Conservation (phyloP, 2,888 invertebrate genomes). For the Drosophila algonquin region DNA sequence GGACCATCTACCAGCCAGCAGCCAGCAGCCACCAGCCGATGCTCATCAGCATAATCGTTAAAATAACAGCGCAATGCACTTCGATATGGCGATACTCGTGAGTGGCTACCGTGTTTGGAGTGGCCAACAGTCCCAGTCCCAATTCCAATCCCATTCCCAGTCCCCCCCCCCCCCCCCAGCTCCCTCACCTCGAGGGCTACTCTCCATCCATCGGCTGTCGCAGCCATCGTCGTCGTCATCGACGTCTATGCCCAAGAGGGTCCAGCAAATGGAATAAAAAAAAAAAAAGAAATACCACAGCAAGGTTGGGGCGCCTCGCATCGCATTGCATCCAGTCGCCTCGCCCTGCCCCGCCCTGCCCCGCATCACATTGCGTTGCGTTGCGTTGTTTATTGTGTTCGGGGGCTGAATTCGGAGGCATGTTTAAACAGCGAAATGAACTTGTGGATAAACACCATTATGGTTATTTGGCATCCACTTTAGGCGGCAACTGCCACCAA, state of each 20-base stretch:
- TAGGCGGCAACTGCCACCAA: slow-evolving; percentile 46
- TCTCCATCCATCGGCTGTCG: slow-evolving; percentile 20
- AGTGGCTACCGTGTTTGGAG: slow-evolving; percentile 69
- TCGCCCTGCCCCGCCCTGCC: slow-evolving; percentile 38
- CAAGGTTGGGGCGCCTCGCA: slow-evolving; percentile 65
- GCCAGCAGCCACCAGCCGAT: slow-evolving; percentile 18
- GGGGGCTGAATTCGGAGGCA: slow-evolving; percentile 77
- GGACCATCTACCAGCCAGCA: too few relatives aligned
- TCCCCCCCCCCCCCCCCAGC: not conserved
- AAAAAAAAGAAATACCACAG: slow-evolving; percentile 21
- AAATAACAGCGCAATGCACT: slow-evolving; percentile 79
- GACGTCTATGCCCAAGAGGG: slow-evolving; percentile 56
- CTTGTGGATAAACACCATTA: slow-evolving; percentile 80
- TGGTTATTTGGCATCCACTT: slow-evolving; percentile 80
- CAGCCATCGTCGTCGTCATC: slow-evolving; percentile 28
- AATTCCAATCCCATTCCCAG: not conserved
- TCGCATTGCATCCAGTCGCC: slow-evolving; percentile 50
- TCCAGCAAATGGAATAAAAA: slow-evolving; percentile 43
- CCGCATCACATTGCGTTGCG: slow-evolving; percentile 20
- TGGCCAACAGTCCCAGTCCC: slow-evolving; percentile 14
- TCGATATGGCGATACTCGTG: slow-evolving; percentile 59
- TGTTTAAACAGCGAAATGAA: slow-evolving; percentile 80
- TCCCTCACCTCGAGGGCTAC: slow-evolving; percentile 1
- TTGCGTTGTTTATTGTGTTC: slow-evolving; percentile 72
- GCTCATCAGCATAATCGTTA: slow-evolving; percentile 80